Base-by-base conservation (phyloP, 2,113 vertebrate genomes). In the Proterorhinus semilunaris region DNA sequence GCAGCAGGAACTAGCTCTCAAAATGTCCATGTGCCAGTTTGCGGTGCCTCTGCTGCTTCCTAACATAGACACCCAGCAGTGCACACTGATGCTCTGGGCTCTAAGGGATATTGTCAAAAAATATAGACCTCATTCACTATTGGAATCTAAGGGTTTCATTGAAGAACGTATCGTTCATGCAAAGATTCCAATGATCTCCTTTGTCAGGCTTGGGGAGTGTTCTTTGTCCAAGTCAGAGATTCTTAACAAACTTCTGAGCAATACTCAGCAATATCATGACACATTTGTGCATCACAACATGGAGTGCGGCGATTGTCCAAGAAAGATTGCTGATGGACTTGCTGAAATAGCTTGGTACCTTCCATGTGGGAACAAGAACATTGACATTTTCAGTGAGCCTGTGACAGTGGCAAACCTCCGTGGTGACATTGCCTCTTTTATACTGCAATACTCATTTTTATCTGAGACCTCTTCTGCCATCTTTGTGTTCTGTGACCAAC, bases 191-290 rank as follows among this genome's bases (percentile, higher is more conserved):
- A 85, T 78, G 49, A 67, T 88, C 8, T 94, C 93, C 10, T 94
- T 94, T 76, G 92, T 93, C 51, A 84, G 89, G 42, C 47, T 94
- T 9, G 90, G 92, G 10, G 61, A 62, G 15, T 90, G 80, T 59
- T 91, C 80, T 16, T 65, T 92, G 55, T 94, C 93, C 42, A 94
- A 94, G 77, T 94, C 93, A 48, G 86, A 83, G 66, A 76, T 91
- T 58, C 76, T 94, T 13, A 94, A 93, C 49, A 62, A 71, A 13
- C 7, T 92, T 2, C 78, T 94, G 11, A 91, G 83, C 48, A 83
- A 90, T 43, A 21, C 78, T 9, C 84, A 83, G 2, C 82, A 91
- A 62, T 74, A 86, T 45, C 79, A 82, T 15, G 72, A 85, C 55
- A 81, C 84, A 62, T 94, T 93, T 70, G 65, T 93, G 21, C 89